phyloP scores from a whole-genome alignment of 2,113 vertebrate species.

The Arizona elegans region DNA sequence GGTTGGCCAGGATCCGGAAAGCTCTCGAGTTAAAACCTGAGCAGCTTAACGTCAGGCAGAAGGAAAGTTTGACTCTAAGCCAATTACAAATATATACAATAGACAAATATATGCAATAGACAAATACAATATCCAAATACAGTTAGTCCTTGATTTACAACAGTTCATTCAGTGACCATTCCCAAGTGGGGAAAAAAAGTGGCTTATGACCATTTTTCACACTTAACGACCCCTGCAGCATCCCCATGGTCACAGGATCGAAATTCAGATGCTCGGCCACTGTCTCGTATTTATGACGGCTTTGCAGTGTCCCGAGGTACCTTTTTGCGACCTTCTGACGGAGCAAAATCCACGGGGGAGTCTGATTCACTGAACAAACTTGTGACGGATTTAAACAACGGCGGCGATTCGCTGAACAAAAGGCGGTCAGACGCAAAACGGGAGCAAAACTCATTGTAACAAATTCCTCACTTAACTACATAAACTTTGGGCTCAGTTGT shows the following conservation, averaged over 20 bases:
- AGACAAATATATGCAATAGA: too few relatives aligned
- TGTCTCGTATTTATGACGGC: neutral
- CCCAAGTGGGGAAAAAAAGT: rapidly evolving
- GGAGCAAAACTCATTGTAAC: neutral
- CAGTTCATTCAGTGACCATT: neutral
- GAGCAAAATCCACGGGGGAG: too few relatives aligned
- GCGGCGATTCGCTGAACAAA: neutral
- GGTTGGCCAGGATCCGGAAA: neutral
- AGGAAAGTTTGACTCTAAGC: neutral
- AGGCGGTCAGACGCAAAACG: too few relatives aligned
- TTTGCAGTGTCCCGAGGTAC: too few relatives aligned
- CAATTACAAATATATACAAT: too few relatives aligned
- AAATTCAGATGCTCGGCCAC: neutral
- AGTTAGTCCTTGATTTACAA: neutral
- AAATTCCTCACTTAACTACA: neutral
- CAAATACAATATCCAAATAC: too few relatives aligned
- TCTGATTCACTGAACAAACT: neutral
- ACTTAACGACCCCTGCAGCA: neutral
- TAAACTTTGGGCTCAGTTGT: too few relatives aligned
- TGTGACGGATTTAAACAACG: neutral
- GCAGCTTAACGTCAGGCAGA: neutral
- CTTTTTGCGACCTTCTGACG: too few relatives aligned
- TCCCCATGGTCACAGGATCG: neutral
- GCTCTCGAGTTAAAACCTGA: neutral
- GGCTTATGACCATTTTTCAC: neutral